These are phyloP conservation scores for Pangasius krempfi DNA, from an alignment of 2,797 vertebrate genomes.

Conservation along the genomic window DNA sequence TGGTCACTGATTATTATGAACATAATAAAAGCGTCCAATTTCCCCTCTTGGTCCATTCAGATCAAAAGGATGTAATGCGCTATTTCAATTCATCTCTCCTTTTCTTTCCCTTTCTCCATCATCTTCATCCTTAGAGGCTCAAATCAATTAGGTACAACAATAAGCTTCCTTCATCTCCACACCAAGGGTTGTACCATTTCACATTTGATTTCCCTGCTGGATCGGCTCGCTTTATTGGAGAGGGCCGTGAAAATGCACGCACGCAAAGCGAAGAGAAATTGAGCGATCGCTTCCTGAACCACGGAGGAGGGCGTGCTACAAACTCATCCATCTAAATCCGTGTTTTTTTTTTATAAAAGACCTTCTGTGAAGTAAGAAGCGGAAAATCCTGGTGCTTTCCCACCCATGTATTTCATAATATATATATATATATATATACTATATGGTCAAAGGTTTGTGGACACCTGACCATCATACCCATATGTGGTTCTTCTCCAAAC, in stretches of 20 bases:
- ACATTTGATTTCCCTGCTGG: constrained; percentile 67
- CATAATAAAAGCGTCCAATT: not conserved
- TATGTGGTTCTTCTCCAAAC: too few species aligned
- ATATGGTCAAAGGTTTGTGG: too few species aligned
- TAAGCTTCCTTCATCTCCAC: constrained; percentile 42
- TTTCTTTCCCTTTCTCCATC: constrained; percentile 24
- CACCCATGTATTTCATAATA: not conserved
- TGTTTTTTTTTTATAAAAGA: not conserved
- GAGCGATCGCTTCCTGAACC: constrained; percentile 29
- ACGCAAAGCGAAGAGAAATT: constrained; percentile 35
- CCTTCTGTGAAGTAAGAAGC: not conserved
- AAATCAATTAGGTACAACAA: constrained; percentile 63
- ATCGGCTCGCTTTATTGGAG: constrained; percentile 34
- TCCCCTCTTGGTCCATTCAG: too few species aligned
- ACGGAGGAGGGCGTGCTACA: not conserved
- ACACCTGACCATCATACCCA: too few species aligned
- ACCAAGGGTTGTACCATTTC: constrained; percentile 52
- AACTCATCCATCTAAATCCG: constrained; percentile 22
- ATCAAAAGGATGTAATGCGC: constrained; percentile 1
- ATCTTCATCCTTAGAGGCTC: constrained; percentile 27
- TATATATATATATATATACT: too few species aligned
- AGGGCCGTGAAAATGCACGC: constrained; percentile 48
- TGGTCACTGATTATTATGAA: constrained; percentile 1
- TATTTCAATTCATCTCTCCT: not conserved
- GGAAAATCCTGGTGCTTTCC: not conserved